A percentile compares a stretch with the other conserved stretches of the same genome.
Conservation (phyloP, 2,113 vertebrate genomes). For the Desmodus rotundus region DNA sequence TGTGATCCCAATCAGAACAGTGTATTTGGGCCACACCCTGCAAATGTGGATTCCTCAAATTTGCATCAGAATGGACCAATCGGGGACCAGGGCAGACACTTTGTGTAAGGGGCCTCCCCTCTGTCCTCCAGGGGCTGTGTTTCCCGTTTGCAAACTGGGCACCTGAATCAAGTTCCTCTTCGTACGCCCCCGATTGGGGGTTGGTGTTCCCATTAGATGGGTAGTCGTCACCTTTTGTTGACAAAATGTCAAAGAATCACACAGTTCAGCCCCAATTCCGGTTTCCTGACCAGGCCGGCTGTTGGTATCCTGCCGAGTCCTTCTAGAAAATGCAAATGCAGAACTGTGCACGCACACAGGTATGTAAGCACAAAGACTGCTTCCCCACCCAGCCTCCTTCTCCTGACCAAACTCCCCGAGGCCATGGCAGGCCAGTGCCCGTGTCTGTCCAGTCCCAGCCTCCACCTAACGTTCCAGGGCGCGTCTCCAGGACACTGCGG, state of each 20-base stretch:
- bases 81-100: neutral
- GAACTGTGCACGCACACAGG: neutral
- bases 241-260: neutral
- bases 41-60: neutral
- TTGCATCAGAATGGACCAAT: neutral
- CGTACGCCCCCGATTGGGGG: no score
- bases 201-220: neutral
- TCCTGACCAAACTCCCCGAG: neutral
- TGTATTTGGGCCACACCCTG: neutral
- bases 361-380: neutral
- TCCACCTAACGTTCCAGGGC: neutral
- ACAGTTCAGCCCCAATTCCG: neutral
- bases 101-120: no score
- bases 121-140: neutral
- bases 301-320: no score
- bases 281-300: neutral
- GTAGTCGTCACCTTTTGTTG: neutral
- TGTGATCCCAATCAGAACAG: neutral
- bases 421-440: neutral
- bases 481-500: neutral
- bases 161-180: no score
- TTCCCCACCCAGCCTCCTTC: neutral
- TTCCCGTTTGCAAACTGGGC: no score
- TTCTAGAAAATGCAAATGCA: neutral
- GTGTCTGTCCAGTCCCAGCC: neutral